Conservation (phyloP, 2,797 vertebrate species). For the Scleropages formosus region DNA sequence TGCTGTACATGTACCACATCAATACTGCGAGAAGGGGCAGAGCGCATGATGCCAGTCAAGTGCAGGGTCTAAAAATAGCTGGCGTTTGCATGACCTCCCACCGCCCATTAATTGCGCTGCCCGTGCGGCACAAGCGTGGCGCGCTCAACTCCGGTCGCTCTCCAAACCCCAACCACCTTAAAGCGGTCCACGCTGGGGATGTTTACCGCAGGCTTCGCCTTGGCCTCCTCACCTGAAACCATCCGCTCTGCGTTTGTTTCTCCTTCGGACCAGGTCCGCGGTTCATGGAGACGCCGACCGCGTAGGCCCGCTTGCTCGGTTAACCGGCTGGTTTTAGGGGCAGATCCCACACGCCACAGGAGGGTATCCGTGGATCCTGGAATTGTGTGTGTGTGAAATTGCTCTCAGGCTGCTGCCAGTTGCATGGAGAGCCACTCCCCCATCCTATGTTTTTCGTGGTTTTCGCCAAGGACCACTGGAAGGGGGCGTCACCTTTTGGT, state of each 20-base stretch:
- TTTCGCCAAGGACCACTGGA: no score
- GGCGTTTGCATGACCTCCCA: not conserved
- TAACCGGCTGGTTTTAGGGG: no score
- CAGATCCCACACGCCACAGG: no score
- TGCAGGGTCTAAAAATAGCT: conserved; percentile 15
- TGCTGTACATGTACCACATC: no score
- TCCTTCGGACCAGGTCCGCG: not conserved
- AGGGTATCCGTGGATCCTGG: no score
- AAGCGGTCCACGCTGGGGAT: not conserved
- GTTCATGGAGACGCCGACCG: no score
- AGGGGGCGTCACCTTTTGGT: no score
- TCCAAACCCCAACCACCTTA: not conserved
- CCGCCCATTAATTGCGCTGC: not conserved
- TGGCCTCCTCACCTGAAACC: not conserved
- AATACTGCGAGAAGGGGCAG: not conserved
- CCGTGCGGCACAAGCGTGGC: not conserved
- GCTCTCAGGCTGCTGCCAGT: no score
- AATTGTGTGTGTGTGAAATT: no score
- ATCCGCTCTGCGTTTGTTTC: not conserved
- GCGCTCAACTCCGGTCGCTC: not conserved
- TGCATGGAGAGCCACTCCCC: no score
- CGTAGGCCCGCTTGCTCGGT: no score
- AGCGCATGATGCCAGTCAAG: not conserved
- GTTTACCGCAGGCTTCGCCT: not conserved
- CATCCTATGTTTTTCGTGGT: no score